A percentile compares a stretch with the other conserved stretches of the same genome.
Conservation (phyloP, 2,797 vertebrate species). For the Sardinella longiceps region DNA sequence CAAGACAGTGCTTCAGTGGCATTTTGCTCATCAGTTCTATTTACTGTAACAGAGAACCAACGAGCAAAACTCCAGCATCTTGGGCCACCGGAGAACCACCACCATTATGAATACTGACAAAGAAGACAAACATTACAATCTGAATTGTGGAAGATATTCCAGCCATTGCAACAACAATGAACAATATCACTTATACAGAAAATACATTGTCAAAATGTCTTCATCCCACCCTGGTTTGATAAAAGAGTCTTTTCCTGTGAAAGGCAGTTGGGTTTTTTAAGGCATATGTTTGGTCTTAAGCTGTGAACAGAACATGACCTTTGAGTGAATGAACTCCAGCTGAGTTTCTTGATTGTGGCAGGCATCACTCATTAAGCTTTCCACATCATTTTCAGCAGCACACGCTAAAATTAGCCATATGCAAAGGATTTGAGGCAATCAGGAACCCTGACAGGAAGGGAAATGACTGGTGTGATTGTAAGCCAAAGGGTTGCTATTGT, state of each 20-base stretch:
- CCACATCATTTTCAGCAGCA: background rate
- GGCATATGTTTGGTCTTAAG: background rate
- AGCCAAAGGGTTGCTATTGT: background rate
- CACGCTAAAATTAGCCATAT: constrained; percentile 5
- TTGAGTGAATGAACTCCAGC: background rate
- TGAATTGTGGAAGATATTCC: background rate
- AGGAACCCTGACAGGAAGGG: background rate
- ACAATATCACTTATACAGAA: background rate
- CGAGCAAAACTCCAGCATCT: no score
- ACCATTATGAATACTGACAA: background rate
- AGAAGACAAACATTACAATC: background rate
- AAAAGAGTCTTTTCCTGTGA: background rate
- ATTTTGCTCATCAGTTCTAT: no score
- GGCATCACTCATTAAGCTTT: constrained; percentile 6
- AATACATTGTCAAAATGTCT: background rate
- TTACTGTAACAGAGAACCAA: no score
- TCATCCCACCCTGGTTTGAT: background rate
- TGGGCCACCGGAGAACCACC: no score
- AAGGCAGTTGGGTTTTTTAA: background rate
- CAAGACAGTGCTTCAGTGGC: no score
- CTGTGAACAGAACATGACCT: background rate
- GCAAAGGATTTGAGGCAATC: constrained; percentile 6
- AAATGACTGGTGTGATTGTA: background rate
- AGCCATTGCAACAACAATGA: background rate
- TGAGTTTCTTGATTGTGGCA: constrained; percentile 4